A percentile compares a stretch with the other conserved stretches of the same genome.
Conservation (phyloP, 2,888 invertebrate species). For the Taenaris catops region DNA sequence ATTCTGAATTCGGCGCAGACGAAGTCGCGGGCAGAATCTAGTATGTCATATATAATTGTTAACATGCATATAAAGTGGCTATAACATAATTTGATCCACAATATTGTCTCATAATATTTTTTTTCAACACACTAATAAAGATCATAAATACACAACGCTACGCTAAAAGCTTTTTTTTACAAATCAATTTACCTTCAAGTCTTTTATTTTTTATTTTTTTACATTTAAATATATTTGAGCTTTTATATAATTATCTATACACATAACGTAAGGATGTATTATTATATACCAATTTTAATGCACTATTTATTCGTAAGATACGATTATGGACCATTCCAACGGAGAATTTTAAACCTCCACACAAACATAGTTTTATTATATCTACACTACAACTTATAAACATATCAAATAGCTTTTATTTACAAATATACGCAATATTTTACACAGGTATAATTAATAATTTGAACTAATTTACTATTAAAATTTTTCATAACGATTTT, state of each 20-base stretch:
- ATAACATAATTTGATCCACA: slow-evolving; percentile 16
- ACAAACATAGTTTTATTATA: slow-evolving; percentile 6
- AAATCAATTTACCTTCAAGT: slow-evolving; percentile 63
- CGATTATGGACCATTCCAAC: slow-evolving; percentile 76
- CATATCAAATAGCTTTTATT: slow-evolving; percentile 1
- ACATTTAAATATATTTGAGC: slow-evolving; percentile 72
- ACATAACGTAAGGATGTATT: slow-evolving; percentile 46
- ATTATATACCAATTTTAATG: slow-evolving; percentile 67
- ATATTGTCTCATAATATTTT: slow-evolving; percentile 31
- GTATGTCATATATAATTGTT: slow-evolving; percentile 1
- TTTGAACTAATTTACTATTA: no score
- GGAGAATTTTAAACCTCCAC: slow-evolving; percentile 27
- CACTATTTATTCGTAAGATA: slow-evolving; percentile 77
- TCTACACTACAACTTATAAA: slow-evolving; percentile 6
- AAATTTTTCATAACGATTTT: no score
- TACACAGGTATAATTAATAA: neutral
- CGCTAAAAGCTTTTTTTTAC: slow-evolving; percentile 61
- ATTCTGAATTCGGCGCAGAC: no score
- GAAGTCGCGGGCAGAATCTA: no score
- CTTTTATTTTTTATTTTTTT: slow-evolving; percentile 59
- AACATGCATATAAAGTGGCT: slow-evolving; percentile 26
- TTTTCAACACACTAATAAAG: no score
- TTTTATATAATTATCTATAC: slow-evolving; percentile 66
- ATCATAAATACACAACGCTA: slow-evolving; percentile 57
- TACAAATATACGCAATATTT: slow-evolving; percentile 1